Base-by-base conservation (phyloP, 2,113 vertebrate species). In the Pteruthius melanotis region DNA sequence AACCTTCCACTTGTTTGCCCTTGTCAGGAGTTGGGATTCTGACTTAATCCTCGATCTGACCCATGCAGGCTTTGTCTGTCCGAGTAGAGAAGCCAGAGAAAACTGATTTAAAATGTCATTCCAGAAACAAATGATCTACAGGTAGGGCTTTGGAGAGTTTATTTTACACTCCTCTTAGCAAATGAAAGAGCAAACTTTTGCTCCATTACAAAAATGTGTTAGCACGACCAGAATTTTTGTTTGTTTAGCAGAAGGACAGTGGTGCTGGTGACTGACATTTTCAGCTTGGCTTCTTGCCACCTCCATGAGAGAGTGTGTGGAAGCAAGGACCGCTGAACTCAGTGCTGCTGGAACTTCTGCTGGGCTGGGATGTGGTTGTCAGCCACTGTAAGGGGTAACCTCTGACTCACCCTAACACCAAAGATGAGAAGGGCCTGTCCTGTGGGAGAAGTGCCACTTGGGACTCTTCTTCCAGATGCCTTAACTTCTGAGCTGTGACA, bases 301-400 rank as follows among this genome's bases (percentile, higher is more conserved):
- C 6, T 74, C 39, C 64, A 42, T 0, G 2, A 80, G 22, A 39
- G 40, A 30, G 37, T 27, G 33, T 2, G 0, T n/a, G 15, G 50
- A n/a, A 13, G 16, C 24, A 82, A 66, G 11, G 15, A 57, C 10
- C 0, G 1, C 31, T 61, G 44, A 72, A 26, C 10, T 33, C 39
- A 28, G 0, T 35, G 30, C 44, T 83, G 21, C 52, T 11, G 7
- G n/a, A 65, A 19, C 10, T 93, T 85, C 54, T 65, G 57, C 61
- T 0, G 5, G 47, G n/a, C 8, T 66, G 61, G 56, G 64, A 75
- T 42, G 33, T 35, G 35, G 13, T 10, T 9, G 1, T 30, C 72
- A 69, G 72, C 20, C 1, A 1, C 16, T 13, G 24, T 27, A 57
- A 86, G 31, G 28, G 17, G 6, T 28, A 65, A 54, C 26, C 35